phyloP scores from a whole-genome alignment of 1,140 invertebrate species.

The Lepidurus packardi region DNA sequence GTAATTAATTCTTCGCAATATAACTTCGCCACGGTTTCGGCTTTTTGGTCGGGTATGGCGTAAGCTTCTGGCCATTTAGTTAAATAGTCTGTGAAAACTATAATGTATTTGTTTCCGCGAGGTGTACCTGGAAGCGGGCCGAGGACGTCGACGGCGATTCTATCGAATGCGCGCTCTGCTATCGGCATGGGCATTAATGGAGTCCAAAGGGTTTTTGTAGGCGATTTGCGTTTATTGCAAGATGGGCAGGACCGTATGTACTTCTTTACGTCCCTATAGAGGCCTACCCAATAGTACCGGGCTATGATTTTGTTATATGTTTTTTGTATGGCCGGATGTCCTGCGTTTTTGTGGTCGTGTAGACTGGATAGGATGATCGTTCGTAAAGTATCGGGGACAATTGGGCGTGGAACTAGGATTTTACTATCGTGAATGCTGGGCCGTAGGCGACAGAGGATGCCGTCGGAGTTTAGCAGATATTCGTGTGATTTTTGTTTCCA shows the following conservation, averaged over 20 bases:
- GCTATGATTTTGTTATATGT: no score
- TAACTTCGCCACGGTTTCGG: slow-evolving; percentile 57
- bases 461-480: no score
- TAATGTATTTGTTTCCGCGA: slow-evolving; percentile 12
- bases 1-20: slow-evolving; percentile 60
- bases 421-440: no score
- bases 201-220: neutral
- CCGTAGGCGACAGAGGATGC: no score
- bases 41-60: slow-evolving; percentile 45
- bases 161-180: neutral
- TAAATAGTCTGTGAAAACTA: slow-evolving; percentile 17
- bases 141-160: slow-evolving; percentile 21
- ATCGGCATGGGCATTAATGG: slow-evolving; percentile 25
- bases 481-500: no score
- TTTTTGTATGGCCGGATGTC: no score
- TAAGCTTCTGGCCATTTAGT: slow-evolving; percentile 24
- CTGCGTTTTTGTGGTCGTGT: no score
- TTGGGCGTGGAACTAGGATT: no score
- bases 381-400: no score
- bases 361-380: no score
- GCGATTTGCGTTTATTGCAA: neutral
- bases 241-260: slow-evolving; percentile 1
- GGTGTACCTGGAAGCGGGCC: slow-evolving; percentile 20
- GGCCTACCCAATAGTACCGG: slow-evolving; percentile 23
- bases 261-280: slow-evolving; percentile 21